These are phyloP conservation scores for Leptogaster cylindrica DNA, from an alignment of 2,888 invertebrate genomes.

Conservation along the genomic window DNA sequence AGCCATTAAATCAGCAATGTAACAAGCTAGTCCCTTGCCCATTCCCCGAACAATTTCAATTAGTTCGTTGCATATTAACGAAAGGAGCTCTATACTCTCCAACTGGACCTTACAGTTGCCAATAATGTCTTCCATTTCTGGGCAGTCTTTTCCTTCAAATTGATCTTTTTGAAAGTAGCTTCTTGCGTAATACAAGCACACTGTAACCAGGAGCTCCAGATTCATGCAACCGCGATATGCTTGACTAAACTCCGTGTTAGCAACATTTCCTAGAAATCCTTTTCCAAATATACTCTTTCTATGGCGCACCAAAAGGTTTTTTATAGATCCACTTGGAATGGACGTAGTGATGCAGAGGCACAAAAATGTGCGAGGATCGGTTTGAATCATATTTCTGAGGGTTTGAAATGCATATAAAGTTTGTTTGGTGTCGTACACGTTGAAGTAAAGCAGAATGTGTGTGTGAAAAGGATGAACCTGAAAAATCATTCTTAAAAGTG, in stretches of 20 bases:
- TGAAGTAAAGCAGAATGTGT: conserved; percentile 81
- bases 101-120: conserved; percentile 81
- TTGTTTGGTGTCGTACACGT: conserved; percentile 77
- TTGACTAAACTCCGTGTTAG: conserved; percentile 69
- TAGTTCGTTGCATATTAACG: conserved; percentile 74
- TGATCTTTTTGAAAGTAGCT: conserved; percentile 66
- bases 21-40: conserved; percentile 76
- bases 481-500: conserved; percentile 44
- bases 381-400: conserved; percentile 73
- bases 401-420: conserved; percentile 76
- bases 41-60: conserved; percentile 77
- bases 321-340: conserved; percentile 63
- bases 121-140: conserved; percentile 72
- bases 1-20: conserved; percentile 74
- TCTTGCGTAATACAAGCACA: conserved; percentile 80
- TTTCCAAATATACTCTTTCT: conserved; percentile 78
- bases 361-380: conserved; percentile 74
- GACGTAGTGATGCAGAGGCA: conserved; percentile 79
- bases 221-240: conserved; percentile 80
- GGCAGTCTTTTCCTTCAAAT: conserved; percentile 61
- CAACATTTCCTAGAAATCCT: conserved; percentile 69
- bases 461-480: conserved; percentile 78
- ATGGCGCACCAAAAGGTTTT: conserved; percentile 67
- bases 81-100: conserved; percentile 75
- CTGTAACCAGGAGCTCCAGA: conserved; percentile 75